These are phyloP conservation scores for Nymphicus hollandicus DNA, from an alignment of 2,113 vertebrate genomes.

Conservation along the genomic window DNA sequence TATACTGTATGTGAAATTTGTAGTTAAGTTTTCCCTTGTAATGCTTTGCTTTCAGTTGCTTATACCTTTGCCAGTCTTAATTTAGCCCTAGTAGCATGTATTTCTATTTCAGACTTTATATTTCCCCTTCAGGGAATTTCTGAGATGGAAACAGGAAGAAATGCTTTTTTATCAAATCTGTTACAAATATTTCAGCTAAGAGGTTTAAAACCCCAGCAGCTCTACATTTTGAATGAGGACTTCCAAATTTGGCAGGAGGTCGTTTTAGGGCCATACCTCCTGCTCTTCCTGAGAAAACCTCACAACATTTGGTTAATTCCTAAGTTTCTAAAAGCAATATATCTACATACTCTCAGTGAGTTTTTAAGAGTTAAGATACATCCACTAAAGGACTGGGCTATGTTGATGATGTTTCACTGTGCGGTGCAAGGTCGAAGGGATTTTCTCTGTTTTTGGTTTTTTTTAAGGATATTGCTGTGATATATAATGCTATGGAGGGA, in stretches of 20 bases:
- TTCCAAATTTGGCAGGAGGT: not conserved
- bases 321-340: not conserved
- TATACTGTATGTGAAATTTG: not conserved
- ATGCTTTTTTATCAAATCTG: not conserved
- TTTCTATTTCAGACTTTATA: not conserved
- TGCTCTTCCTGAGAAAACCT: not conserved
- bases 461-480: not conserved
- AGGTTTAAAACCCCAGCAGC: not conserved
- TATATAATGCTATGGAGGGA: not conserved
- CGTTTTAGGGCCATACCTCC: not conserved
- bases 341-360: not conserved
- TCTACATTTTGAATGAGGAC: not conserved
- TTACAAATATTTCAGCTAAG: not conserved
- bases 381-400: not conserved
- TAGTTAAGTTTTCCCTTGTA: not conserved
- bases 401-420: not conserved
- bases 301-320: not conserved
- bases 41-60: not conserved
- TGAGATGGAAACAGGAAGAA: not conserved
- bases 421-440: not conserved
- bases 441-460: not conserved
- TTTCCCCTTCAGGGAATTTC: not conserved
- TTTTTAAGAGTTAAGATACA: not conserved
- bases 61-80: not conserved
- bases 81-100: not conserved